These are phyloP conservation scores for Aulostomus chinensis DNA, from an alignment of 2,797 vertebrate species.

Conservation along the genomic window DNA sequence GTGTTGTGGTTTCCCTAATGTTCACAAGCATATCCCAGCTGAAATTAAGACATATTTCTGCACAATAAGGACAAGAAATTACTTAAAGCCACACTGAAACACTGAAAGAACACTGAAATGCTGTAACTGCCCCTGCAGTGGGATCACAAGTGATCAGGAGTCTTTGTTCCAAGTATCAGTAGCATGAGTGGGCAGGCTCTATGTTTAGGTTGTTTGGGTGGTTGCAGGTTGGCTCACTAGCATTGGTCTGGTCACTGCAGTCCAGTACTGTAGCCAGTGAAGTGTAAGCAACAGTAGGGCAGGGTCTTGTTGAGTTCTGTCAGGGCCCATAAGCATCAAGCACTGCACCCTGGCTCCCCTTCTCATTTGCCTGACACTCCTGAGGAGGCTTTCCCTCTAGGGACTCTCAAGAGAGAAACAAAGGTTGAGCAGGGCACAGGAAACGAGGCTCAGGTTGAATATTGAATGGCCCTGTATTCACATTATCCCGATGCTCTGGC, in stretches of 20 bases:
- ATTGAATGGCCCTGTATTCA: constrained; percentile 27
- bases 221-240: constrained; percentile 54
- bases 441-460: constrained; percentile 38
- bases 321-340: constrained; percentile 76
- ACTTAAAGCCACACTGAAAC: no score
- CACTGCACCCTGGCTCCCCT: constrained; percentile 54
- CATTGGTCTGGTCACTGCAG: constrained; percentile 52
- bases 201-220: constrained; percentile 40
- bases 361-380: constrained; percentile 48
- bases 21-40: no score
- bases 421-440: constrained; percentile 39
- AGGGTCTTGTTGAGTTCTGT: constrained; percentile 79
- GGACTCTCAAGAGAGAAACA: constrained; percentile 58
- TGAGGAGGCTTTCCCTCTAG: constrained; percentile 45
- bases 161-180: no score
- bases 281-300: constrained; percentile 62
- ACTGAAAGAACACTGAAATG: no score
- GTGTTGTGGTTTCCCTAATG: no score
- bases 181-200: constrained; percentile 44
- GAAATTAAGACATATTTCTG: no score
- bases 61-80: no score
- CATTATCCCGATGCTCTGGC: constrained; percentile 51
- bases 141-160: no score
- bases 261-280: constrained; percentile 54
- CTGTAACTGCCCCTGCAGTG: no score